Conservation (phyloP, 2,797 vertebrate genomes). For the Dipus sagitta region DNA sequence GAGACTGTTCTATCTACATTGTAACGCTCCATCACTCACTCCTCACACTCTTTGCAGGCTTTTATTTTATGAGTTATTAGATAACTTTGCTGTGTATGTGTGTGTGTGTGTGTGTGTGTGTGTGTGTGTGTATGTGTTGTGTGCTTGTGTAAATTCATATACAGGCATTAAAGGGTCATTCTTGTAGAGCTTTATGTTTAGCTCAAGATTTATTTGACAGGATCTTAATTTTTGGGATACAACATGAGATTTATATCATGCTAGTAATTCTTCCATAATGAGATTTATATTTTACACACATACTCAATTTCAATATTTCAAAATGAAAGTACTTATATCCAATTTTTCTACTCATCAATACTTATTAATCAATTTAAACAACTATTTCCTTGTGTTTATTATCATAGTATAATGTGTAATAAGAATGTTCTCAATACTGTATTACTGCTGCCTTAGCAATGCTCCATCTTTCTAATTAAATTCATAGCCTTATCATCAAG, state of each 20-base stretch:
- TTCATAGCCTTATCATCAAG: background rate
- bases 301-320: background rate
- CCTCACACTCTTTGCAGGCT: background rate
- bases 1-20: background rate
- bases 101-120: too few species aligned
- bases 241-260: background rate
- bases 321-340: background rate
- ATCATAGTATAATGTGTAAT: background rate
- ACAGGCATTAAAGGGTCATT: background rate
- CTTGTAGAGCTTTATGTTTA: background rate
- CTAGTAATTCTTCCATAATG: constrained; percentile 5
- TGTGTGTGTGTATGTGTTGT: too few species aligned
- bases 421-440: background rate
- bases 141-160: background rate
- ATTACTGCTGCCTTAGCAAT: background rate
- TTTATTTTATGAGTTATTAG: background rate
- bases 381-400: background rate
- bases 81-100: background rate
- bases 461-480: background rate
- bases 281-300: background rate
- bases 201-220: background rate
- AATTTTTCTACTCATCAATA: background rate
- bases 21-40: background rate
- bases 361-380: background rate
- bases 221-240: background rate